A percentile compares a stretch with the other conserved stretches of the same genome.
phyloP scores from a whole-genome alignment of 2,888 invertebrate genomes.

The Zaprionus bogoriensis region DNA sequence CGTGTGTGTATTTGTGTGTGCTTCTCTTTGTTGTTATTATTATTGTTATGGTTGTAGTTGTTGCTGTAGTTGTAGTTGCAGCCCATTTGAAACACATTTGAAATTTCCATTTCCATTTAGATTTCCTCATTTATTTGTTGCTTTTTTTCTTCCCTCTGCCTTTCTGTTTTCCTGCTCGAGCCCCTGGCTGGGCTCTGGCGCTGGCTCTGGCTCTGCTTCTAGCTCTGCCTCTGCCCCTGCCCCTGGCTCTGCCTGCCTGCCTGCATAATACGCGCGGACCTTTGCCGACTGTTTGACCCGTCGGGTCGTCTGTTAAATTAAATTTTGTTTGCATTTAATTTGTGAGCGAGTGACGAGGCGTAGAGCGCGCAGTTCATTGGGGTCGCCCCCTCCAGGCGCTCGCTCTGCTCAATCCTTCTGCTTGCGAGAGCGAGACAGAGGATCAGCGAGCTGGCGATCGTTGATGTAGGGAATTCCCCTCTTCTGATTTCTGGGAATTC shows the following conservation, averaged over 20 bases:
- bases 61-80: conserved; percentile 54
- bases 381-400: neutral
- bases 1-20: conserved; percentile 14
- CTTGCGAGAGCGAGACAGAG: too few species aligned
- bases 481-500: neutral
- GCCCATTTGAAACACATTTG: conserved; percentile 74
- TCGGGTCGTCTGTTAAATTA: conserved; percentile 69
- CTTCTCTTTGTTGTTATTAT: conserved; percentile 25
- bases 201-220: neutral
- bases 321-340: conserved; percentile 67
- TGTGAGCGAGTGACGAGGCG: conserved; percentile 37
- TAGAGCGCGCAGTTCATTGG: conserved; percentile 5
- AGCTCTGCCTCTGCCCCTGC: neutral
- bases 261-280: conserved; percentile 64
- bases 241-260: conserved; percentile 56
- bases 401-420: conserved; percentile 26
- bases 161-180: conserved; percentile 28
- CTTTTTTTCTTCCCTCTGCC: conserved; percentile 1
- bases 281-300: conserved; percentile 61
- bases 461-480: neutral
- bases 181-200: neutral
- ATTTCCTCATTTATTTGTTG: conserved; percentile 54
- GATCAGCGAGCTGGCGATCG: too few species aligned
- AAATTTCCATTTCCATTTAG: conserved; percentile 76
- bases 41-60: conserved; percentile 53